A percentile compares a stretch with the other conserved stretches of the same genome.
These are phyloP conservation scores for Acanthurus lineatus DNA, from an alignment of 2,797 vertebrate genomes.

Conservation along the genomic window DNA sequence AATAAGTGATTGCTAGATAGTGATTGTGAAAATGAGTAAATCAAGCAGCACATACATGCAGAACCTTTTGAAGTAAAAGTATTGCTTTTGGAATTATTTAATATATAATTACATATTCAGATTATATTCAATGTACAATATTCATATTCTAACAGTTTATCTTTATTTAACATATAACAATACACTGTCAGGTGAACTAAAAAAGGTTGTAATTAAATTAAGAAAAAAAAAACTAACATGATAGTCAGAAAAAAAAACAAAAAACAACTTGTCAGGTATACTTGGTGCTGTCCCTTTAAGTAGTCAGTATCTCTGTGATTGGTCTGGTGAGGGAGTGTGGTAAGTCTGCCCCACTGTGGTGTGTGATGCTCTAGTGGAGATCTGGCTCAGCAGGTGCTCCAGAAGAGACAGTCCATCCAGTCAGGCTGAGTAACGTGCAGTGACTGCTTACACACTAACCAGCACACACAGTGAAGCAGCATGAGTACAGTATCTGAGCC, in stretches of 20 bases:
- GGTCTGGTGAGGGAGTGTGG: conserved; percentile 58
- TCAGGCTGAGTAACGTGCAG: background rate
- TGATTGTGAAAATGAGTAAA: no score
- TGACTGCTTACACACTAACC: conserved; percentile 8
- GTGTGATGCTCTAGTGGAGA: conserved; percentile 61
- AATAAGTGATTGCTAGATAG: no score
- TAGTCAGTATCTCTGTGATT: conserved; percentile 70
- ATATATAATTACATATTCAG: no score
- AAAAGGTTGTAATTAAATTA: no score
- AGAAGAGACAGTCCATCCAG: conserved; percentile 7
- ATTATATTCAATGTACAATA: background rate
- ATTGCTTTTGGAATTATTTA: no score
- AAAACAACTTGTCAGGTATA: background rate
- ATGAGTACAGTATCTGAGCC: conserved; percentile 84
- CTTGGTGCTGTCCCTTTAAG: conserved; percentile 84
- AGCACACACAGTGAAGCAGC: conserved; percentile 10
- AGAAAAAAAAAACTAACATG: background rate
- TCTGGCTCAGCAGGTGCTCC: conserved; percentile 59
- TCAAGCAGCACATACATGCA: no score
- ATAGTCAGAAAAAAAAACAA: background rate
- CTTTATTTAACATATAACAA: background rate
- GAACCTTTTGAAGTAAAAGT: no score
- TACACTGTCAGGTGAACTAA: background rate
- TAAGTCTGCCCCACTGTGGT: conserved; percentile 27
- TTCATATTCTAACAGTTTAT: background rate